Base-by-base conservation (phyloP, 2,888 invertebrate genomes). In the Leptarthrus brevirostris region DNA sequence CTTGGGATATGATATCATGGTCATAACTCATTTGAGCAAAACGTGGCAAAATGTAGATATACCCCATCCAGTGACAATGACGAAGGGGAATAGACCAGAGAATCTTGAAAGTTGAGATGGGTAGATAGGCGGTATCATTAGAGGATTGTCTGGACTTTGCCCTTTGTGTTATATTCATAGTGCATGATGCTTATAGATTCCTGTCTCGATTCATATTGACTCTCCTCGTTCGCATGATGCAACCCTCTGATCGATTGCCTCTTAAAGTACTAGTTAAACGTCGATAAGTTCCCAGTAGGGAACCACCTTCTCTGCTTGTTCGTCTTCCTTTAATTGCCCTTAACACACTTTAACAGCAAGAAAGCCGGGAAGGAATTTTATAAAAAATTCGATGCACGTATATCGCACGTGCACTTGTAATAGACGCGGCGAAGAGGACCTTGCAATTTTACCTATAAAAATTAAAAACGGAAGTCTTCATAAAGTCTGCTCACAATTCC, bases 361-460 rank as follows among this genome's bases (percentile, higher is more conserved):
- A 14, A 49, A 16, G 24, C 14, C 18, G 6, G 36, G 10, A 14
- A 40, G 24, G 40, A 54, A 71, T 44, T 14, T 20, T 24, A 10
- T n/a, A 70, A 61, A 74, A n/a, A 74, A 76, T 76, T 75, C 76
- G 16, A 14, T 64, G 75, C 76, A 76, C 76, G 76, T 76, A 74
- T 16, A 12, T 36, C 69, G 75, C 75, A 76, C 76, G 75, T 76
- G 75, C 73, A 74, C 49, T 30, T 47, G 66, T 66, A 76, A 73
- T 61, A 20, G 47, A 74, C n/a, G n/a, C n/a, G n/a, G n/a, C n/a
- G n/a, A 61, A 18, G 14, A 22, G 30, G 34, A 34, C 20, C 36
- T 61, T 36, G 18, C 36, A 40, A 40, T 40, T 36, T 61, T 40
- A 61, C 61, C 61, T 61, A 61, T 61, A 61, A 36, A 61, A 61